phyloP scores from a whole-genome alignment of 37 sponge, comb jelly and placozoan species.

The Corticium candelabrum region DNA sequence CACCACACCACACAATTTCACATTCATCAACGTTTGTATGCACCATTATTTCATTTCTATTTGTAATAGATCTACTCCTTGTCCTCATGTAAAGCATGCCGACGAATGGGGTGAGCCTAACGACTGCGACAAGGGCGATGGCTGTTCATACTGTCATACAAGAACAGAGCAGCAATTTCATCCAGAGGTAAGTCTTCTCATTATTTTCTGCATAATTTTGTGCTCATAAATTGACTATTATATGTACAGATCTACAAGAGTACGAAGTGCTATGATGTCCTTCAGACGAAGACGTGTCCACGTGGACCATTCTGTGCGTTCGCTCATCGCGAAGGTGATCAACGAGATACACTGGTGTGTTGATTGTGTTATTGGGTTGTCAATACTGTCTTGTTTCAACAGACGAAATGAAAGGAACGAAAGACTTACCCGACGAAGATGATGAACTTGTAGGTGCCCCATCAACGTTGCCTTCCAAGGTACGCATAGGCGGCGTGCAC shows the following conservation, averaged over 20 bases:
- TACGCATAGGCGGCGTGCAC: too few species aligned
- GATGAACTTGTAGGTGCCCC: too few species aligned
- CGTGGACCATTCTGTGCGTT: constrained; percentile 98
- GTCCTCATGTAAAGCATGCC: constrained; percentile 88
- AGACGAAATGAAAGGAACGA: not conserved
- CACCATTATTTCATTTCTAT: not conserved
- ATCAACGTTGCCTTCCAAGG: too few species aligned
- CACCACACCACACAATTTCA: too few species aligned
- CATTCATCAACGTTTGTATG: not conserved
- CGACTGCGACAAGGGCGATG: constrained; percentile 76
- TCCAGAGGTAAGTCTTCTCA: constrained; percentile 60
- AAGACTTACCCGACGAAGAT: not conserved
- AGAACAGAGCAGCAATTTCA: constrained; percentile 98
- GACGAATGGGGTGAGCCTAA: constrained; percentile 97
- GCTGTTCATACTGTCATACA: constrained; percentile 92
- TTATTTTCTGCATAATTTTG: not conserved
- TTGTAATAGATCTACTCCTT: constrained; percentile 84
- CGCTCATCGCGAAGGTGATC: constrained; percentile 92
- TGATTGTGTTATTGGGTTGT: not conserved
- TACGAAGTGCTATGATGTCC: constrained; percentile 95
- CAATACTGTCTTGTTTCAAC: too few species aligned
- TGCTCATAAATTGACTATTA: not conserved
- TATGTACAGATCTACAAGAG: constrained; percentile 88
- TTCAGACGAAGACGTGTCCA: constrained; percentile 88
- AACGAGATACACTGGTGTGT: not conserved